Percentiles rank a stretch among this genome's conserved stretches.
Conservation (phyloP, 2,797 vertebrate genomes). For the Paramormyrops hopkinsi region DNA sequence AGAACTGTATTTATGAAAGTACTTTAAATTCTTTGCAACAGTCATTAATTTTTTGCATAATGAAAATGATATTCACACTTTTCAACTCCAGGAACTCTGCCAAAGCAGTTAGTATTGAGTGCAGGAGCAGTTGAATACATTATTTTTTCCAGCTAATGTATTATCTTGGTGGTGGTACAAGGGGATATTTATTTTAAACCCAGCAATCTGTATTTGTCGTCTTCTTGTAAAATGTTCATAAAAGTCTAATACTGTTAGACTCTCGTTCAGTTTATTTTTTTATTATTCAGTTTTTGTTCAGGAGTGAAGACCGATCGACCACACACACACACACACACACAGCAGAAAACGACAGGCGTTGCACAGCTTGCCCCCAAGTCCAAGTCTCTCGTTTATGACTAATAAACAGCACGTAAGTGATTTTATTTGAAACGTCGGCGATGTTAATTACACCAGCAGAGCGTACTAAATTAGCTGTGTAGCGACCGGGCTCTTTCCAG, state of each 20-base stretch:
- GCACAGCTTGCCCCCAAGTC: neutral
- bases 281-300: neutral
- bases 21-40: neutral
- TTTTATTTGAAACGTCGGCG: neutral
- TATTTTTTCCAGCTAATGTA: neutral
- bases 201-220: neutral
- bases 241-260: neutral
- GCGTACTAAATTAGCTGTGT: neutral
- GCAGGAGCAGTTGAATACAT: neutral
- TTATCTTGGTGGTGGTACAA: neutral
- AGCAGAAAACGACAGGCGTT: neutral
- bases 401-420: neutral
- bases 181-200: neutral
- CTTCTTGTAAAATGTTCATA: neutral
- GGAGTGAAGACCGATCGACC: neutral
- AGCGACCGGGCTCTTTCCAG: neutral
- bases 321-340: neutral
- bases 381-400: neutral
- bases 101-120: neutral
- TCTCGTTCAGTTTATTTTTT: neutral
- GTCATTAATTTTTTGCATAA: neutral
- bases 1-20: neutral
- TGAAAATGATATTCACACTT: neutral
- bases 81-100: neutral
- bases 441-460: constrained; percentile 1